Evolutionary conservation across 2,113 vertebrate genomes (phyloP).

Genomic region (Poicephalus gulielmi): DNA sequence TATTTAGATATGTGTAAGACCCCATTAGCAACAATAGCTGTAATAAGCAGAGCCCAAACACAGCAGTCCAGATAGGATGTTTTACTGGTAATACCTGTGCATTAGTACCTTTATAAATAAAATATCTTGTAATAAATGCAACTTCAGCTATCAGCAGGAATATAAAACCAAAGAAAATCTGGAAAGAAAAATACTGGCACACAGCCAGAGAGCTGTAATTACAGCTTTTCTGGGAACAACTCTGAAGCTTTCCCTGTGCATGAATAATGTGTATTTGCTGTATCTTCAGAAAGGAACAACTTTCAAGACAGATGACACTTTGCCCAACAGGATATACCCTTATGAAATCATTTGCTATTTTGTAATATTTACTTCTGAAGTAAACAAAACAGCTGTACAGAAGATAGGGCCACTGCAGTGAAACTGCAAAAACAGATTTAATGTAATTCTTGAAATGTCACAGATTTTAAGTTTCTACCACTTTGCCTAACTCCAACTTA

Average conservation of each 20-base stretch:
- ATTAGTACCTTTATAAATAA: neutral
- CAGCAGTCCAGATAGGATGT: neutral
- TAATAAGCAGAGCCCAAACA: neutral
- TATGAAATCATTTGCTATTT: neutral
- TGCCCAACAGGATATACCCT: neutral
- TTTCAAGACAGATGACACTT: neutral
- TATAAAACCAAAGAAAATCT: neutral
- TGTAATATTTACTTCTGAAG: neutral
- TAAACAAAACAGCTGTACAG: neutral
- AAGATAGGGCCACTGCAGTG: neutral
- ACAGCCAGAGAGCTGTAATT: neutral
- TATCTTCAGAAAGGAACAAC: neutral
- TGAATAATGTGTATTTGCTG: accelerated
- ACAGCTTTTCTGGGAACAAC: neutral
- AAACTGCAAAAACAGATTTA: neutral
- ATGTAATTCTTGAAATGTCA: neutral
- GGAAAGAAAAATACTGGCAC: neutral
- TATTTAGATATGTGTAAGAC: accelerated
- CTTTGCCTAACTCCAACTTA: neutral
- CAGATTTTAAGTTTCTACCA: neutral
- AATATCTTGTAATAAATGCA: neutral
- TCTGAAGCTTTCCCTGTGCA: neutral
- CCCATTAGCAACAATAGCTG: neutral
- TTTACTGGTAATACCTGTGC: neutral
- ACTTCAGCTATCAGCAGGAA: neutral